These are phyloP conservation scores for Aspidiotus rigidus DNA, from an alignment of 2,888 invertebrate species.

Conservation along the genomic window DNA sequence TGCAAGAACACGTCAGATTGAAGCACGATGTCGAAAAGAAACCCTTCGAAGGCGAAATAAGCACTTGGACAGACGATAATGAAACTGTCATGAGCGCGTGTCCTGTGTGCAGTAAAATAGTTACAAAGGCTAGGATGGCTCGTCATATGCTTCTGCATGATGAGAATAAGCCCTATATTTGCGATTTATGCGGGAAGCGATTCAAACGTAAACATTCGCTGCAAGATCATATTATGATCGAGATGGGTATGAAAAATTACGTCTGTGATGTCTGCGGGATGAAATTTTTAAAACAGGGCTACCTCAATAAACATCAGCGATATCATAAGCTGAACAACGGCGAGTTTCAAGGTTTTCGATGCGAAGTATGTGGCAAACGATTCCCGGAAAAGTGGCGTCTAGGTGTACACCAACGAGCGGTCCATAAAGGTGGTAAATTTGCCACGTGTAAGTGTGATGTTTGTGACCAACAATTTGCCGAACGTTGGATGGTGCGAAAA, in stretches of 20 bases:
- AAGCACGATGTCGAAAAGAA: conserved; percentile 6
- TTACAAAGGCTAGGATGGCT: conserved; percentile 21
- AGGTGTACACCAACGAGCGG: conserved; percentile 25
- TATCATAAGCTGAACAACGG: conserved; percentile 27
- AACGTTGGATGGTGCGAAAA: conserved; percentile 21
- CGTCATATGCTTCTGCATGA: conserved; percentile 27
- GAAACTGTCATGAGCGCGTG: conserved; percentile 12
- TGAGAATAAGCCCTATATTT: conserved; percentile 14
- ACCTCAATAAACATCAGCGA: conserved; percentile 24
- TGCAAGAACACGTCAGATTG: conserved; percentile 6
- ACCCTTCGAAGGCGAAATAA: not conserved
- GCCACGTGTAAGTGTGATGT: conserved; percentile 21
- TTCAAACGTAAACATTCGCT: conserved; percentile 27
- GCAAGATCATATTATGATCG: conserved; percentile 29
- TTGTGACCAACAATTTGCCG: conserved; percentile 20
- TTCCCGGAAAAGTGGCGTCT: conserved; percentile 28
- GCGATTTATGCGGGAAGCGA: conserved; percentile 22
- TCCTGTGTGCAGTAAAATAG: conserved; percentile 14
- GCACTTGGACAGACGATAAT: not conserved
- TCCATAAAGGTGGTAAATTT: conserved; percentile 25
- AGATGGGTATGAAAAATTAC: conserved; percentile 32
- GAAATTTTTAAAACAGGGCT: conserved; percentile 28
- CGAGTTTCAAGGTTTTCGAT: conserved; percentile 23
- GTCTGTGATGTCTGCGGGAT: conserved; percentile 26
- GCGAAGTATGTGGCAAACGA: conserved; percentile 24